phyloP scores from a whole-genome alignment of 2,113 vertebrate species.

The Ascaphus truei region DNA sequence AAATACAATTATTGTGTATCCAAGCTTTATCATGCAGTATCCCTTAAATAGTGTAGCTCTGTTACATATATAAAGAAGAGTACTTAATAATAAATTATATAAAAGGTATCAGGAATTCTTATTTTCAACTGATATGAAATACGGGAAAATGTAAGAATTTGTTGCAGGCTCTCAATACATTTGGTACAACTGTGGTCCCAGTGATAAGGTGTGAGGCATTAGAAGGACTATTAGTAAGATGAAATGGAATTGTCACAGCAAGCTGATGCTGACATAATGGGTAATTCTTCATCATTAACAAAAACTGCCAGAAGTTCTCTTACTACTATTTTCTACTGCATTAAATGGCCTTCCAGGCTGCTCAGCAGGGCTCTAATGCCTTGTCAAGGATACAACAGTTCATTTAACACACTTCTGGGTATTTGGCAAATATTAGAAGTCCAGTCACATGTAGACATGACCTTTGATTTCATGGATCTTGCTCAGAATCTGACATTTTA shows the following conservation, averaged over 20 bases:
- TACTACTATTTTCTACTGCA: conserved; percentile 17
- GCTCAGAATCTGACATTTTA: neutral
- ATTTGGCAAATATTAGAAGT: neutral
- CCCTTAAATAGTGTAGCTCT: too few species aligned
- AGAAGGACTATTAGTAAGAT: conserved; percentile 49
- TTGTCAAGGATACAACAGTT: too few species aligned
- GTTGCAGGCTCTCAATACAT: too few species aligned
- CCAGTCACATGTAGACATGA: neutral
- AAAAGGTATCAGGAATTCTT: too few species aligned
- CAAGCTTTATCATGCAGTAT: too few species aligned
- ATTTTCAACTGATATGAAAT: too few species aligned
- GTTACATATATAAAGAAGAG: too few species aligned
- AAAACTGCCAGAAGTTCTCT: conserved; percentile 38
- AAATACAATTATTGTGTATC: too few species aligned
- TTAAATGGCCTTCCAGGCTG: conserved; percentile 40
- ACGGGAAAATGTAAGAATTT: too few species aligned
- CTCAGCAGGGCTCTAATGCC: too few species aligned
- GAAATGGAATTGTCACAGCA: conserved; percentile 55
- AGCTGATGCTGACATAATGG: conserved; percentile 23
- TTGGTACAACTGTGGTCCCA: too few species aligned
- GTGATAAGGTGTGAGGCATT: conserved; percentile 40
- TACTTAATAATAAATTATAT: too few species aligned
- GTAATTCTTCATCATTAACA: conserved; percentile 54
- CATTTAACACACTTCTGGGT: neutral
- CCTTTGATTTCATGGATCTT: neutral